These are phyloP conservation scores for Diplodus puntazzo DNA, from an alignment of 2,797 vertebrate species.

Conservation along the genomic window DNA sequence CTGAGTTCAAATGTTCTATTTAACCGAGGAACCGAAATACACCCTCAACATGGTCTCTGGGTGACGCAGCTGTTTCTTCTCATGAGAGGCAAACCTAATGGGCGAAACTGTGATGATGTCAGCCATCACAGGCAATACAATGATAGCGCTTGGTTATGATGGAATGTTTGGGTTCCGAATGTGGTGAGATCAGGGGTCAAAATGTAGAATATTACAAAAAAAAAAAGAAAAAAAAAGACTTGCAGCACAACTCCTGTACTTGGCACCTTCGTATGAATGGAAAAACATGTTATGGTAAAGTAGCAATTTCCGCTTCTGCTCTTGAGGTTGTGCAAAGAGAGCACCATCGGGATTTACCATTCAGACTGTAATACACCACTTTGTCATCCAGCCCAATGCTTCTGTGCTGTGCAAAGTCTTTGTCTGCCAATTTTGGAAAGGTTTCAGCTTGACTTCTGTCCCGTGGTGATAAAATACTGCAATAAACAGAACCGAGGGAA, in stretches of 20 bases:
- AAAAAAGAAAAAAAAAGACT: slow-evolving; percentile 1
- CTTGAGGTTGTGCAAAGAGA: slow-evolving; percentile 36
- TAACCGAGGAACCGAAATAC: slow-evolving; percentile 57
- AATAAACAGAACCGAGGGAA: neutral
- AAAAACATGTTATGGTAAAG: slow-evolving; percentile 33
- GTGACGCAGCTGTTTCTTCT: slow-evolving; percentile 71
- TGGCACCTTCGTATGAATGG: slow-evolving; percentile 22
- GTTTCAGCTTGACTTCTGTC: slow-evolving; percentile 10
- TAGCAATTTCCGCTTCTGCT: slow-evolving; percentile 49
- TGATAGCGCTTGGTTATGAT: slow-evolving; percentile 11
- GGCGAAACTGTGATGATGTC: slow-evolving; percentile 65
- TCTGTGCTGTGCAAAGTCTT: slow-evolving; percentile 30
- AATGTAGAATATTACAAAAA: slow-evolving; percentile 3
- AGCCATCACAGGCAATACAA: slow-evolving; percentile 28
- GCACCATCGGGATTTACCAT: slow-evolving; percentile 43
- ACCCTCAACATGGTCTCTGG: slow-evolving; percentile 52
- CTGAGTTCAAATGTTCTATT: slow-evolving; percentile 67
- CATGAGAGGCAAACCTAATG: slow-evolving; percentile 46
- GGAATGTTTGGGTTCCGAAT: slow-evolving; percentile 43
- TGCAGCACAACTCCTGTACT: slow-evolving; percentile 25
- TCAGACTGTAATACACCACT: slow-evolving; percentile 4
- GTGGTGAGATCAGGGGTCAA: slow-evolving; percentile 43
- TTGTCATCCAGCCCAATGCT: slow-evolving; percentile 22
- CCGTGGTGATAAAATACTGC: neutral
- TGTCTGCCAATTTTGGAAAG: slow-evolving; percentile 8